Evolutionary conservation across 2,888 invertebrate genomes (phyloP).

Genomic region (Nomada fucata): DNA sequence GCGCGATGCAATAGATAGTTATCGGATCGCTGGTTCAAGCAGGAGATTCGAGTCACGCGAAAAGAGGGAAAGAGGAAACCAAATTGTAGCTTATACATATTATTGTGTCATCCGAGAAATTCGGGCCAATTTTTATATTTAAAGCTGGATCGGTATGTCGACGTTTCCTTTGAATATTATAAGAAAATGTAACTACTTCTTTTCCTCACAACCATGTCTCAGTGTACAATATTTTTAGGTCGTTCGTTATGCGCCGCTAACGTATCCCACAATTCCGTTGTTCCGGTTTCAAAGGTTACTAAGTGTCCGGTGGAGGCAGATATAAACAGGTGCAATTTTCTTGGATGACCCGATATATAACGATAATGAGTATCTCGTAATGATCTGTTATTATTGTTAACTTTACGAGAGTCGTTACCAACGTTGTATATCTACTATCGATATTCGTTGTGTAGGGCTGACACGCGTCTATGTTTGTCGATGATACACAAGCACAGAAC

Average conservation of each 20-base stretch:
- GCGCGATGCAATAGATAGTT: slow-evolving; percentile 48
- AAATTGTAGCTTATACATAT: slow-evolving; percentile 75
- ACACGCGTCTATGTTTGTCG: slow-evolving; percentile 56
- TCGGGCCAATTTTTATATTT: background rate
- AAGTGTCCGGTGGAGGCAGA: background rate
- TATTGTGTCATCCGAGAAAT: slow-evolving; percentile 59
- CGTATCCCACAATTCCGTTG: background rate
- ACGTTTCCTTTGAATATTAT: background rate
- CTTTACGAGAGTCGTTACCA: slow-evolving; percentile 82
- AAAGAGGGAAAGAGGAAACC: slow-evolving; percentile 67
- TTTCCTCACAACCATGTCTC: background rate
- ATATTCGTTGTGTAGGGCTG: slow-evolving; percentile 73
- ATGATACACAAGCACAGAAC: slow-evolving; percentile 29
- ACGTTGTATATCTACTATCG: slow-evolving; percentile 82
- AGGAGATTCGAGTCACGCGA: slow-evolving; percentile 30
- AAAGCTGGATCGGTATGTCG: background rate
- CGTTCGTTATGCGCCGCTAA: background rate
- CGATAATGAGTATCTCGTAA: slow-evolving; percentile 72
- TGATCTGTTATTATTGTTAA: slow-evolving; percentile 83
- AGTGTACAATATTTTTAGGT: background rate
- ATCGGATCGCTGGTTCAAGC: slow-evolving; percentile 56
- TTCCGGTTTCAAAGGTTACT: background rate
- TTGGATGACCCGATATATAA: slow-evolving; percentile 23
- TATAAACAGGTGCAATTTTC: background rate
- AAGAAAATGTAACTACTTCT: background rate